These are phyloP conservation scores for Trogon melanurus DNA, from an alignment of 2,113 vertebrate species.

Conservation along the genomic window DNA sequence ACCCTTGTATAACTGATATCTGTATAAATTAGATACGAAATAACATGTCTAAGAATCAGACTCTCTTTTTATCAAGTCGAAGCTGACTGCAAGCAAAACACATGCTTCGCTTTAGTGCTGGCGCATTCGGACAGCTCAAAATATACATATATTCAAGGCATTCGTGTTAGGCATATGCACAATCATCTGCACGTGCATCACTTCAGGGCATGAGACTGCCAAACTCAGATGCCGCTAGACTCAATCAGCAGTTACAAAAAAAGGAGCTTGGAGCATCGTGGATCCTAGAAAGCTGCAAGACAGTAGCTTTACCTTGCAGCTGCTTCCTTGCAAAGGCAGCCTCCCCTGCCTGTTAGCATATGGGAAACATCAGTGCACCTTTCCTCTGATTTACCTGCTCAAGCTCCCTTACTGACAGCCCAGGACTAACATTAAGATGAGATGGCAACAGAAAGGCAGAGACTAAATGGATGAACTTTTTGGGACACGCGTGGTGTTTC, in stretches of 20 bases:
- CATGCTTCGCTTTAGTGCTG: background rate
- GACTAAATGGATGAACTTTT: background rate
- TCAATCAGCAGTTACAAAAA: background rate
- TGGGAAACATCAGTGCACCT: background rate
- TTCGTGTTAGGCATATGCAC: background rate
- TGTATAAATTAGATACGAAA: background rate
- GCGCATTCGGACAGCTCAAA: background rate
- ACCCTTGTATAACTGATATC: background rate
- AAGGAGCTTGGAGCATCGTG: background rate
- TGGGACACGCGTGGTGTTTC: background rate
- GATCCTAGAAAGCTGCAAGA: background rate
- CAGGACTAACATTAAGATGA: background rate
- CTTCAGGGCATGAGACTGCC: background rate
- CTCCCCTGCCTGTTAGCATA: fast-evolving
- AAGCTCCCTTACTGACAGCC: background rate
- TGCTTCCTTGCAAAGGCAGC: background rate
- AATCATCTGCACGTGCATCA: fast-evolving
- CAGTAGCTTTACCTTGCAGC: background rate
- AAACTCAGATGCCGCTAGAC: fast-evolving
- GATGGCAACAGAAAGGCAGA: background rate
- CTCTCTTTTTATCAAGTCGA: background rate
- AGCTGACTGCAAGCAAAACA: background rate
- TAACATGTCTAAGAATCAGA: background rate
- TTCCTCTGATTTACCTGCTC: background rate
- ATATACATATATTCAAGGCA: background rate